Conservation (phyloP, 2,113 vertebrate genomes). For the Hydrolagus affinis region DNA sequence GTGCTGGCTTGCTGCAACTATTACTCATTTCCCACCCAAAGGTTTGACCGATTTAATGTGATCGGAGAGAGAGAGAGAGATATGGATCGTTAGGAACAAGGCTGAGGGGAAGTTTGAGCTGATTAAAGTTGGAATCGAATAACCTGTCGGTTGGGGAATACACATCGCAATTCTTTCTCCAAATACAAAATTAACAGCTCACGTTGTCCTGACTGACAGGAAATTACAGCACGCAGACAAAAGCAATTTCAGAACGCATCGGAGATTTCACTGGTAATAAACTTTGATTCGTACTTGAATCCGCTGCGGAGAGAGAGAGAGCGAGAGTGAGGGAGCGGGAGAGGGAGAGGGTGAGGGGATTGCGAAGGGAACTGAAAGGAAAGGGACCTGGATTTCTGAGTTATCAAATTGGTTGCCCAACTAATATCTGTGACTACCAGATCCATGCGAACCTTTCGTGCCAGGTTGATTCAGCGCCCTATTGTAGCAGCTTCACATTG, state of each 20-base stretch:
- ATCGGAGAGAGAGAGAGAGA: background rate
- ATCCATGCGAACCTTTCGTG: no score
- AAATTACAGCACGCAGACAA: background rate
- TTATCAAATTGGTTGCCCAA: no score
- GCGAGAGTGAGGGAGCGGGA: no score
- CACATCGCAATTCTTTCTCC: background rate
- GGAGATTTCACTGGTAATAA: conserved; percentile 1
- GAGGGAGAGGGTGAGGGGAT: no score
- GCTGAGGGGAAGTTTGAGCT: background rate
- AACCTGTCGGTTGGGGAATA: background rate
- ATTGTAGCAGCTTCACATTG: background rate
- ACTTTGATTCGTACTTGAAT: conserved; percentile 6
- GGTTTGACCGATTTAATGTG: conserved; percentile 3
- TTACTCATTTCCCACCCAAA: background rate
- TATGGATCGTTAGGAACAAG: background rate
- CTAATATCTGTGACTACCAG: no score
- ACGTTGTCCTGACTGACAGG: no score
- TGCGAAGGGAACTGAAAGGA: no score
- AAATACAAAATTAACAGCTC: background rate
- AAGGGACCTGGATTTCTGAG: no score
- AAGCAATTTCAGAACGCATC: conserved; percentile 11
- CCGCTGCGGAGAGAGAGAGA: no score
- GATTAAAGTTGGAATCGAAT: background rate
- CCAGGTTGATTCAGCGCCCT: background rate
- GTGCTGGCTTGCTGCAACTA: background rate